A percentile compares a stretch with the other conserved stretches of the same genome.
These are phyloP conservation scores for Anhinga rufa DNA, from an alignment of 2,113 vertebrate species.

Conservation along the genomic window DNA sequence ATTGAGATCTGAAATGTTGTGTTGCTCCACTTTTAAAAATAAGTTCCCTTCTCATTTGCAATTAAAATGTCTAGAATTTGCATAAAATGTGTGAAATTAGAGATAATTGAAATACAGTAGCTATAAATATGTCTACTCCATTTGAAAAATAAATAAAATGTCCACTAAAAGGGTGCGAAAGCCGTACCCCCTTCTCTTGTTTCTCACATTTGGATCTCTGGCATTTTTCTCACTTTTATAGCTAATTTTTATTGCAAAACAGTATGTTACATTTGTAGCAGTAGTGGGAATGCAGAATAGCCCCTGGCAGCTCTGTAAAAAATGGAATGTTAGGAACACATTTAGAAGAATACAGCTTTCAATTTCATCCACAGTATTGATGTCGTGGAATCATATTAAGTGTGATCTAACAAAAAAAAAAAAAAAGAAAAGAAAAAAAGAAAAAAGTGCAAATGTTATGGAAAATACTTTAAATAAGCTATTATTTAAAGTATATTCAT, in stretches of 20 bases:
- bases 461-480: slow-evolving; percentile 18
- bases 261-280: slow-evolving; percentile 66
- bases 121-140: slow-evolving; percentile 73
- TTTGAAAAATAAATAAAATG: slow-evolving; percentile 79
- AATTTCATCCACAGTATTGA: slow-evolving; percentile 34
- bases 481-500: background rate
- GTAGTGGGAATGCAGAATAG: slow-evolving; percentile 62
- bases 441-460: background rate
- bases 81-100: slow-evolving; percentile 82
- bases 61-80: slow-evolving; percentile 75
- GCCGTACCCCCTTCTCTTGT: slow-evolving; percentile 17
- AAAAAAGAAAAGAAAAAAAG: background rate
- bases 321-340: slow-evolving; percentile 54
- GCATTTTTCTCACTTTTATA: slow-evolving; percentile 74
- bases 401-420: slow-evolving; percentile 8
- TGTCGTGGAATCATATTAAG: slow-evolving; percentile 57
- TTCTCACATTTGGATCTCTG: slow-evolving; percentile 66
- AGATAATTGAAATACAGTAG: slow-evolving; percentile 79
- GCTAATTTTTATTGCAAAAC: slow-evolving; percentile 76
- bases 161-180: slow-evolving; percentile 74
- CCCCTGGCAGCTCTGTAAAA: slow-evolving; percentile 62
- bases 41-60: slow-evolving; percentile 76
- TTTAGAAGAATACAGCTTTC: slow-evolving; percentile 65
- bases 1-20: slow-evolving; percentile 76
- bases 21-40: slow-evolving; percentile 78